Conservation (phyloP, 2,797 vertebrate species). For the Chromobotia macracanthus region DNA sequence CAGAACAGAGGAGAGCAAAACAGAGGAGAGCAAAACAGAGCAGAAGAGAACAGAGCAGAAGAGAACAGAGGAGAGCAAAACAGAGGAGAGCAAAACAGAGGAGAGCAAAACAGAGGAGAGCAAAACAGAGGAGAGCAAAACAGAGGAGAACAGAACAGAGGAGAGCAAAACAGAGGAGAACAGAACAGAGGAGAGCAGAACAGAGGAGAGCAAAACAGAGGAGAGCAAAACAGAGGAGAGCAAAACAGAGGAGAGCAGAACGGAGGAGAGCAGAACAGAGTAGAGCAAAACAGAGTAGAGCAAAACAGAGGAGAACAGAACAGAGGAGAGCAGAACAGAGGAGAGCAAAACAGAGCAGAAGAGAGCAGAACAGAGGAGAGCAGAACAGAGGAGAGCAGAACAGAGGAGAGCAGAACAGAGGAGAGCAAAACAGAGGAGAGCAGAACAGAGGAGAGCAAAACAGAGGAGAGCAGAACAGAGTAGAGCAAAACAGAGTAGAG, state of each 20-base stretch:
- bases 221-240: not conserved
- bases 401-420: too few relatives aligned
- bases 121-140: not conserved
- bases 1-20: too few relatives aligned
- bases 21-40: not conserved
- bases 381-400: too few relatives aligned
- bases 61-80: not conserved
- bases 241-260: not conserved
- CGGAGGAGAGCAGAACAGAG: too few relatives aligned
- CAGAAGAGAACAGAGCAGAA: not conserved
- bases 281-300: not conserved
- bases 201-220: not conserved
- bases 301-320: not conserved
- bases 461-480: too few relatives aligned
- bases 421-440: not conserved
- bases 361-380: not conserved
- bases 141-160: not conserved
- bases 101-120: not conserved
- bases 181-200: not conserved
- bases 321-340: not conserved
- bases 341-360: too few relatives aligned
- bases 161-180: not conserved
- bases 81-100: not conserved
- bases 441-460: too few relatives aligned
- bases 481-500: too few relatives aligned